phyloP scores from a whole-genome alignment of 2,888 invertebrate species.

The Caenorhabditis virilis region DNA sequence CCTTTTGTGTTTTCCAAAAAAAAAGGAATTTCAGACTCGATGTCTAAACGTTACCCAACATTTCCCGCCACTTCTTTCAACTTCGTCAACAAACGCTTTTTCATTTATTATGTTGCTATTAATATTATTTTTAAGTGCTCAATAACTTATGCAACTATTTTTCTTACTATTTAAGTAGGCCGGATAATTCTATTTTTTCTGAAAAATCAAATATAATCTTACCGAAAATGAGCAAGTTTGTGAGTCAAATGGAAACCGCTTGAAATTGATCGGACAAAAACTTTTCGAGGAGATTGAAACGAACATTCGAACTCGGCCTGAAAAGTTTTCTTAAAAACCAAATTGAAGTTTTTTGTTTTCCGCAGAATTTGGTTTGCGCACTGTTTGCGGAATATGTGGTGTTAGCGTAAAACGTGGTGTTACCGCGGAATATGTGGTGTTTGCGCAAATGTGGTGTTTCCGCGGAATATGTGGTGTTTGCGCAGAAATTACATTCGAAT shows the following conservation, averaged over 20 bases:
- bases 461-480: no score
- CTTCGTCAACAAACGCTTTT: not conserved
- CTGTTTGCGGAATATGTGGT: no score
- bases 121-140: constrained; percentile 1
- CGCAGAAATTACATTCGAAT: no score
- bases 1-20: not conserved
- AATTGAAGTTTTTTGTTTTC: no score
- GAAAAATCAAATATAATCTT: constrained; percentile 31
- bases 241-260: constrained; percentile 67
- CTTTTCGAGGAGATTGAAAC: constrained; percentile 66
- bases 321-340: not conserved
- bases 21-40: constrained; percentile 18
- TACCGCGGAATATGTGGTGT: no score
- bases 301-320: constrained; percentile 60
- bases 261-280: constrained; percentile 68
- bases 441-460: no score
- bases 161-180: no score
- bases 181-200: no score
- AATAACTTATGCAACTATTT: constrained; percentile 9
- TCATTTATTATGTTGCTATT: constrained; percentile 4
- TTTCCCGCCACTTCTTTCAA: constrained; percentile 27
- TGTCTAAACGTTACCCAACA: constrained; percentile 55
- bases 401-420: no score
- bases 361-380: no score
- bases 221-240: constrained; percentile 67